Evolutionary conservation across 2,797 vertebrate species (phyloP).

Genomic region (Chrosomus eos): DNA sequence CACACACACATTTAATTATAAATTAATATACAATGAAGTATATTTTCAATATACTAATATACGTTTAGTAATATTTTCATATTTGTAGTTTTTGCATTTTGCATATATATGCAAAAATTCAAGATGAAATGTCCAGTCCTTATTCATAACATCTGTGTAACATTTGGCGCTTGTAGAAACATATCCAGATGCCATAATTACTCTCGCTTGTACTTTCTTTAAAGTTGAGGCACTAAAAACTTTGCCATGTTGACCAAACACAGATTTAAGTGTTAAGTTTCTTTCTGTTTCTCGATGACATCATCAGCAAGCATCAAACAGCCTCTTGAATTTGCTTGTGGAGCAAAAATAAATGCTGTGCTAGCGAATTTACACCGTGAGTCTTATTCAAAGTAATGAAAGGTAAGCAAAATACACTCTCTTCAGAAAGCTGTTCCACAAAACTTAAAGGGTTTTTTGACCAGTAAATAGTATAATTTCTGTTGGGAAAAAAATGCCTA

Average conservation of each 20-base stretch:
- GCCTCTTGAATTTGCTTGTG: constrained; percentile 22
- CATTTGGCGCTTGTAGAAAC: constrained; percentile 43
- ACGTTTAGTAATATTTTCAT: too few relatives aligned
- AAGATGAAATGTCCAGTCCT: not conserved
- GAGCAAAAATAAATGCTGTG: constrained; percentile 26
- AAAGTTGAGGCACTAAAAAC: constrained; percentile 46
- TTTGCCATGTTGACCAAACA: constrained; percentile 47
- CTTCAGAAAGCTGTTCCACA: constrained; percentile 25
- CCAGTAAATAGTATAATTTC: constrained; percentile 72
- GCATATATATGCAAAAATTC: not conserved
- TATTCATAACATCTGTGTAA: constrained; percentile 43
- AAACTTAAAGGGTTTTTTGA: constrained; percentile 61
- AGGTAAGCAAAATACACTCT: constrained; percentile 22
- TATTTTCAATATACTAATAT: too few relatives aligned
- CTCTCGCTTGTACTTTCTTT: constrained; percentile 30
- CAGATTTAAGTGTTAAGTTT: constrained; percentile 50
- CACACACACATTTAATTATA: too few relatives aligned
- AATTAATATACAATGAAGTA: too few relatives aligned
- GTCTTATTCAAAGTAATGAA: constrained; percentile 15
- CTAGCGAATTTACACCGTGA: constrained; percentile 14
- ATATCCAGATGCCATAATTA: constrained; percentile 49
- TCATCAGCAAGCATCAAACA: constrained; percentile 32
- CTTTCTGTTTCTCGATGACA: constrained; percentile 27
- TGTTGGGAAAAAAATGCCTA: not conserved
- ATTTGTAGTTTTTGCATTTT: too few relatives aligned